Percentiles rank a stretch among this genome's conserved stretches.
These are phyloP conservation scores for Formica selysi DNA, from an alignment of 1,140 invertebrate genomes.

Conservation along the genomic window DNA sequence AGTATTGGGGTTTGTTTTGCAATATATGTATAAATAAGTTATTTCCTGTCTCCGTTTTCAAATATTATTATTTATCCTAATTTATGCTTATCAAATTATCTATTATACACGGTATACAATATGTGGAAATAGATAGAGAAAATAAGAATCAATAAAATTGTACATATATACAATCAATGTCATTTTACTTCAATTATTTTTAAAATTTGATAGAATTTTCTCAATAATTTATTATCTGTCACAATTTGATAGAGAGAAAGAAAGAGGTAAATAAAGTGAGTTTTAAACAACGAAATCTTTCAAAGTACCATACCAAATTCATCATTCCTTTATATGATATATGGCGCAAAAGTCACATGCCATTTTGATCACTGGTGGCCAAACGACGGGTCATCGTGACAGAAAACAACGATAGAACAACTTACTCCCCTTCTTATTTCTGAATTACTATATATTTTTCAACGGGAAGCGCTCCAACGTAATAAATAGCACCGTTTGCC, in stretches of 20 bases:
- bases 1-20: background rate
- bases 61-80: background rate
- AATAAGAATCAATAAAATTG: conserved; percentile 6
- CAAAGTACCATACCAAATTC: background rate
- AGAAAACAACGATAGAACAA: conserved; percentile 18
- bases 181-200: background rate
- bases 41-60: background rate
- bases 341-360: background rate
- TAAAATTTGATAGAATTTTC: background rate
- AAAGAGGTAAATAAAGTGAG: background rate
- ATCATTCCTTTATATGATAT: background rate
- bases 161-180: background rate
- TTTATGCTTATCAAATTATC: background rate
- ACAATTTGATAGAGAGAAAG: no score
- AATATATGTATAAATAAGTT: background rate
- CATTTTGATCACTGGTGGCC: background rate
- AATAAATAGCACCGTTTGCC: conserved; percentile 74
- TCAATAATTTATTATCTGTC: background rate
- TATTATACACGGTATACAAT: background rate
- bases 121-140: background rate
- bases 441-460: conserved; percentile 74
- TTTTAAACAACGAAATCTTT: background rate
- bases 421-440: conserved; percentile 53
- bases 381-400: conserved; percentile 47
- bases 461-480: conserved; percentile 48